Evolutionary conservation across 2,888 invertebrate species (phyloP), one percentile per base, ranked within the genome.

Genomic region (Scaptodrosophila latifasciaeformis): DNA sequence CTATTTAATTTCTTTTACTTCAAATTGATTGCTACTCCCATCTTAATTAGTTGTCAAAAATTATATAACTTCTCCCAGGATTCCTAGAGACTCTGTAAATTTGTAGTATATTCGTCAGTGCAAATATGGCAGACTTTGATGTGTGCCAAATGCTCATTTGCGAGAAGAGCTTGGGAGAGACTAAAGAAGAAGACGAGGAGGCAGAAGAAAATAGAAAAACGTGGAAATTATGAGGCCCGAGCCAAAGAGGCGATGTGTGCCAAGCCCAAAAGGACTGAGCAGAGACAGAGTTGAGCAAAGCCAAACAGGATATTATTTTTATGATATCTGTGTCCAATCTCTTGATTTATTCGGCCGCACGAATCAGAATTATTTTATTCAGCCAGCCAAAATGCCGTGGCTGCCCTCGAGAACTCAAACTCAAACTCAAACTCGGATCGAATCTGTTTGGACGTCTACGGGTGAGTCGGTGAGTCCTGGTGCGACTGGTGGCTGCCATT

Each of bases 241-340:
- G 39, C 34, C 62, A 66, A 55, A 30, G 39, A 67, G 48, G 50
- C 37, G 44, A 47, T 46, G 68, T 65, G 52, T 58, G 65, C 44
- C 54, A 55, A 49, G 35, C 47, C 48, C 54, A 68, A 74, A 68
- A 70, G 68, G 60, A 60, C 61, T 24, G 13, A 43, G 24, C 24
- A 12, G 19, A 27, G 15, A 51, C 43, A 42, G 29, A 49, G 45
- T n/a, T n/a, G 37, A 59, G 39, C 35, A 27, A 39, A 42, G 47
- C 55, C 54, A 50, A 67, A 62, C 72, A 79, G 78, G 84, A 83
- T 82, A 82, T 83, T 81, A 84, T 84, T 85, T 85, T 82, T 86
- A 83, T 83, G 86, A 85, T 85, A 86, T 85, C 85, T 86, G 83
- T 83, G 85, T 85, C 85, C 84, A 86, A 85, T 85, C 84, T 84